Conservation (phyloP, 2,797 vertebrate genomes). For the Cygnus olor region DNA sequence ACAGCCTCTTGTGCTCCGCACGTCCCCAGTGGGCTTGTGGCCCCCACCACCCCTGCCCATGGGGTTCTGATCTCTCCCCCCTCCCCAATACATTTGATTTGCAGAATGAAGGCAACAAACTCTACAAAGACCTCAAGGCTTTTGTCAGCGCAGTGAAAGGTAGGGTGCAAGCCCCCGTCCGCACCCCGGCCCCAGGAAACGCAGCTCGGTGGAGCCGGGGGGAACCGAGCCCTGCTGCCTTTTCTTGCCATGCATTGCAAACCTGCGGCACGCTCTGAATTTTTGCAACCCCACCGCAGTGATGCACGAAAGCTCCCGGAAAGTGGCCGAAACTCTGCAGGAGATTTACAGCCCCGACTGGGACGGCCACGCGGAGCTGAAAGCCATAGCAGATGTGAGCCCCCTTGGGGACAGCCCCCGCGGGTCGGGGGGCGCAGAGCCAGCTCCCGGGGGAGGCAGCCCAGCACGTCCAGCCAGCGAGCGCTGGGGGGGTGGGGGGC, state of each 20-base stretch:
- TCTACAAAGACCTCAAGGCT: slow-evolving; percentile 91
- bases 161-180: slow-evolving; percentile 13
- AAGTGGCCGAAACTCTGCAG: slow-evolving; percentile 89
- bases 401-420: not conserved
- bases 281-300: slow-evolving; percentile 68
- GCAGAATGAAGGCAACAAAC: slow-evolving; percentile 88
- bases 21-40: not conserved
- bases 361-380: slow-evolving; percentile 87
- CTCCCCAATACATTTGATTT: not conserved
- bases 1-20: too few relatives aligned
- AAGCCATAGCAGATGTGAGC: slow-evolving; percentile 86
- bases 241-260: not conserved
- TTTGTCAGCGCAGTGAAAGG: slow-evolving; percentile 90
- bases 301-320: slow-evolving; percentile 92
- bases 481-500: accelerated
- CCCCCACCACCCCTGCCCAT: not conserved
- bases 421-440: not conserved
- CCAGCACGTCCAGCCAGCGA: accelerated
- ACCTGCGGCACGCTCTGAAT: not conserved
- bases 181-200: not conserved
- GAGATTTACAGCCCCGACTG: slow-evolving; percentile 89
- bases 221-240: not conserved
- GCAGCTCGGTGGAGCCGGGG: not conserved
- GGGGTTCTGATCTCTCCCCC: not conserved
- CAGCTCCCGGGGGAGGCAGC: not conserved